Conservation (phyloP, 2,113 vertebrate species). For the Phylloscopus whistleri region DNA sequence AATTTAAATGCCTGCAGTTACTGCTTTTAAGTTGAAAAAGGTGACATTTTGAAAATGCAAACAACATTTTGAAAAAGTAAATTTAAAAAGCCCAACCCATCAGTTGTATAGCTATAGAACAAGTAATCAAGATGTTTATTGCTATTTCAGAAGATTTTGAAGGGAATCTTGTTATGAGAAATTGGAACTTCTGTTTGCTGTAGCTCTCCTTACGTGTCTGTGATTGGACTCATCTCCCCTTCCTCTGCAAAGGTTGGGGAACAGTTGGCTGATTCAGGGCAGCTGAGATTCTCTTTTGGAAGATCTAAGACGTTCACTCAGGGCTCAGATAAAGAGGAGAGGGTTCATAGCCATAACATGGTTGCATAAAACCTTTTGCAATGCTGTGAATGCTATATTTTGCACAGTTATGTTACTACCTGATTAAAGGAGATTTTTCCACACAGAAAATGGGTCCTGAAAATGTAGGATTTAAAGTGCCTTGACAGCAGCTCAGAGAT, state of each 20-base stretch:
- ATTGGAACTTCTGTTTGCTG: accelerated
- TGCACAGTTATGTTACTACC: background rate
- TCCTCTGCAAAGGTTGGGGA: background rate
- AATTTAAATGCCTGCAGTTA: background rate
- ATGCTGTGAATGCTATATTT: background rate
- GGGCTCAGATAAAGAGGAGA: background rate
- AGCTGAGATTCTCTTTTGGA: background rate
- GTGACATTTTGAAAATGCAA: background rate
- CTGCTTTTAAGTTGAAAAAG: background rate
- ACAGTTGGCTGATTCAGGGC: background rate
- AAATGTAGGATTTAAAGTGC: background rate
- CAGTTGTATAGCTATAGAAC: background rate
- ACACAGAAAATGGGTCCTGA: background rate
- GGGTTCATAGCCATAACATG: background rate
- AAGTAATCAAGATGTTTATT: background rate
- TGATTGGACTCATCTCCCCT: background rate
- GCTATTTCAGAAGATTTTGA: background rate
- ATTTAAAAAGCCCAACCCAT: accelerated
- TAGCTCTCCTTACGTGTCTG: background rate
- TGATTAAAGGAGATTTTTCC: background rate
- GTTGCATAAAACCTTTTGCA: background rate
- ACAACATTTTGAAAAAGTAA: background rate
- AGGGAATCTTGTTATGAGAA: background rate
- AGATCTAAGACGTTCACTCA: background rate
- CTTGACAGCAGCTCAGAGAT: background rate